These are phyloP conservation scores for Synanthedon myopaeformis DNA, from an alignment of 2,888 invertebrate genomes.

Conservation along the genomic window DNA sequence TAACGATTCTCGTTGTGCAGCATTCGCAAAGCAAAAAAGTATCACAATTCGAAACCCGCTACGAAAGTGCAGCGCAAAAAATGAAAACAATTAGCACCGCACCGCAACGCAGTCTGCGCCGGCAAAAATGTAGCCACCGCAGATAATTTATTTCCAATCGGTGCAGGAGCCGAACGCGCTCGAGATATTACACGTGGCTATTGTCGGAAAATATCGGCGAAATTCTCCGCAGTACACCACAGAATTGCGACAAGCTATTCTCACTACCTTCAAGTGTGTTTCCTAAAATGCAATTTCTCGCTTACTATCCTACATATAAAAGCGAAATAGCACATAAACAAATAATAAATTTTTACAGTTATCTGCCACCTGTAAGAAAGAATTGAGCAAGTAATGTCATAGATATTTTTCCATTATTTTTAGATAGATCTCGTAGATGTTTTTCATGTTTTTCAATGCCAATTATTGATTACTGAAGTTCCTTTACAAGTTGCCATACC, in stretches of 20 bases:
- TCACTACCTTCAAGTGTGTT: neutral
- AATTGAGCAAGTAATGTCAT: too few species aligned
- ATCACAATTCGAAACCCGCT: neutral
- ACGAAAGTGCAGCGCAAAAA: conserved; percentile 20
- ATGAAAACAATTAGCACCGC: conserved; percentile 41
- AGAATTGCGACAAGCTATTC: neutral
- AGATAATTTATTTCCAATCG: conserved; percentile 53
- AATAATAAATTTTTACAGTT: too few species aligned
- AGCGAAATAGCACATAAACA: too few species aligned
- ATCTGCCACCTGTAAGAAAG: too few species aligned
- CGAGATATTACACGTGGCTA: conserved; percentile 32
- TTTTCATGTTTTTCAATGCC: too few species aligned
- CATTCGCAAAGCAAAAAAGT: too few species aligned
- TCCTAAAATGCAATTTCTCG: neutral
- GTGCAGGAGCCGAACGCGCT: conserved; percentile 21
- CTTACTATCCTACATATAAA: too few species aligned
- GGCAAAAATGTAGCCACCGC: conserved; percentile 30
- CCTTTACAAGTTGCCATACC: too few species aligned
- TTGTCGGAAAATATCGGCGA: conserved; percentile 24
- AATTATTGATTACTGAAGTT: too few species aligned
- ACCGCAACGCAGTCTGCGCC: conserved; percentile 17
- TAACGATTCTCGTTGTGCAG: too few species aligned
- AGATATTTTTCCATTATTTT: too few species aligned
- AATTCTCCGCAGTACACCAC: conserved; percentile 9
- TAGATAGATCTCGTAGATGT: too few species aligned